A percentile compares a stretch with the other conserved stretches of the same genome.
Evolutionary conservation across 2,113 vertebrate species (phyloP).

Genomic region (human (Homo sapiens)): DNA sequence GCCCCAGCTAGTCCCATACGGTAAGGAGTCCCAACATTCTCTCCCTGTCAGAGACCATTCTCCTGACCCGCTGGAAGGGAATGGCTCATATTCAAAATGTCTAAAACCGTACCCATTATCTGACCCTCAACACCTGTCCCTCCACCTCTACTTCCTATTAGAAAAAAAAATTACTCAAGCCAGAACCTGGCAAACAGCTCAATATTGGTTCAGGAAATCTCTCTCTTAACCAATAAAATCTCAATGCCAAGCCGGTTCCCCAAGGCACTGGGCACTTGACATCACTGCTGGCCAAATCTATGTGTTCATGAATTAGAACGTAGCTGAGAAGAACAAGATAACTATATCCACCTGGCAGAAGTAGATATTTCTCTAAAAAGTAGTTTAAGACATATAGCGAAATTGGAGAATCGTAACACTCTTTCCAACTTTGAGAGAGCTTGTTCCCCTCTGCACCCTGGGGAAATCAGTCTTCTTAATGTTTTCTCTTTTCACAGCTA

Average conservation of each 20-base stretch:
- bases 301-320: neutral
- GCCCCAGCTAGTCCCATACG: rapidly evolving
- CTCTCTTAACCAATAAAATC: neutral
- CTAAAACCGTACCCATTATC: neutral
- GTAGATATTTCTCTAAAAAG: neutral
- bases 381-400: neutral
- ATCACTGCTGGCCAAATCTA: neutral
- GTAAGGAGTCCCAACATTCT: neutral
- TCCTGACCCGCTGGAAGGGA: neutral
- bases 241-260: neutral
- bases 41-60: neutral
- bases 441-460: neutral
- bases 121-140: neutral
- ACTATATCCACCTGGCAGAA: neutral
- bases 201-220: neutral
- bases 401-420: neutral
- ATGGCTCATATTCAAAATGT: neutral
- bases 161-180: neutral
- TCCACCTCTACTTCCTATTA: neutral
- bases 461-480: conserved; percentile 37
- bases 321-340: conserved; percentile 10
- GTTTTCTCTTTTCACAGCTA: neutral
- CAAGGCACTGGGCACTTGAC: neutral
- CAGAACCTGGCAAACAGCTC: neutral
- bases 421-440: neutral